Evolutionary conservation across 2,113 vertebrate species (phyloP).

Genomic region (Pipra filicauda): DNA sequence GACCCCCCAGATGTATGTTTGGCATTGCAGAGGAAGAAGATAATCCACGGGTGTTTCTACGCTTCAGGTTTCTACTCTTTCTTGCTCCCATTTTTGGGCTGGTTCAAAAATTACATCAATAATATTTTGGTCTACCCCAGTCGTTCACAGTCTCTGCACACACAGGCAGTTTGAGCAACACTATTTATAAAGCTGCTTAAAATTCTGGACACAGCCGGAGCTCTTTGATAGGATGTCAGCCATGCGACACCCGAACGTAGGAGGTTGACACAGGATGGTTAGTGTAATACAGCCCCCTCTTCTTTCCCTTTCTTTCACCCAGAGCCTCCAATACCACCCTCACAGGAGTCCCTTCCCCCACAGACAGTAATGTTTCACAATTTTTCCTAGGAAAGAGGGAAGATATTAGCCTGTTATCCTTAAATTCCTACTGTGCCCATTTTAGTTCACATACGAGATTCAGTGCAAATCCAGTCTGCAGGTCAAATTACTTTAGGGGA

Average conservation of each 20-base stretch:
- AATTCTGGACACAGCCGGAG: constrained; percentile 51
- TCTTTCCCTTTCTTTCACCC: constrained; percentile 25
- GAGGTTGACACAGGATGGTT: constrained; percentile 33
- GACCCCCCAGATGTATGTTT: background rate
- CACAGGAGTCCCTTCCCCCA: constrained; percentile 8
- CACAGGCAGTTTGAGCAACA: background rate
- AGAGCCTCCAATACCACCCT: constrained; percentile 10
- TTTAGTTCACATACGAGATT: background rate
- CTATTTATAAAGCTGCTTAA: constrained; percentile 65
- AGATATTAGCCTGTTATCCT: background rate
- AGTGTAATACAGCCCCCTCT: constrained; percentile 30
- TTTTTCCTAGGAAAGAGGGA: background rate
- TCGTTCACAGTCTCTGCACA: constrained; percentile 32
- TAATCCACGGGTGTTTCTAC: background rate
- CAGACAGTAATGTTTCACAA: background rate
- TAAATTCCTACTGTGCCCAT: background rate
- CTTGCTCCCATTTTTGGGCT: background rate
- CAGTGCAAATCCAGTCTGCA: background rate
- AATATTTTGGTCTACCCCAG: constrained; percentile 16
- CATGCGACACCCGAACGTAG: background rate
- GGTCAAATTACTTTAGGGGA: background rate
- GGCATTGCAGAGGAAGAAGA: background rate
- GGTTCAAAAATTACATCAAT: background rate
- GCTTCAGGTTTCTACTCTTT: background rate
- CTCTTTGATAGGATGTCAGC: constrained; percentile 57